Percentiles rank a stretch among this genome's conserved stretches.
These are phyloP conservation scores for Potamarius usumacintae DNA, from an alignment of 2,113 vertebrate species.

Conservation along the genomic window DNA sequence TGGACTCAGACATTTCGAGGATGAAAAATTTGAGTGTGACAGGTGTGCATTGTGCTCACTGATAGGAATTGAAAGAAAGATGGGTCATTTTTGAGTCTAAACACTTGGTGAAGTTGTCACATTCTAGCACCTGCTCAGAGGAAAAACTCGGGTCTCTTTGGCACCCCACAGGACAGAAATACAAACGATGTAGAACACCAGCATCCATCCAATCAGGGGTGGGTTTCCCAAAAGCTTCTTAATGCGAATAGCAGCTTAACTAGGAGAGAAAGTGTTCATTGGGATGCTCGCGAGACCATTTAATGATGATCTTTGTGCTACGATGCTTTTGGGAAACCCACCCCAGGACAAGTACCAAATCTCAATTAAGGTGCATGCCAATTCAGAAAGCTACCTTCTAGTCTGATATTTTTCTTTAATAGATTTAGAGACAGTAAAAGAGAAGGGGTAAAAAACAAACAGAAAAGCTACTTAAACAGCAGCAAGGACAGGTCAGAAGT, in stretches of 20 bases:
- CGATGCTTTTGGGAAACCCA: no score
- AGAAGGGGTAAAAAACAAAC: background rate
- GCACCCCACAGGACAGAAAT: background rate
- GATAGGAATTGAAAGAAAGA: background rate
- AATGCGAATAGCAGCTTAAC: no score
- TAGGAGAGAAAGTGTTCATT: no score
- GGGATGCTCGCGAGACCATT: no score
- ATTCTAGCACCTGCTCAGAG: background rate
- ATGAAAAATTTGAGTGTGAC: background rate
- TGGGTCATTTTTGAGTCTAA: background rate
- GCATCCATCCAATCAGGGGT: background rate
- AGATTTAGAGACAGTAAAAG: background rate
- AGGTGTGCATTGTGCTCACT: background rate
- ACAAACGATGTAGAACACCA: conserved; percentile 1
- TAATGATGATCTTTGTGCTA: no score
- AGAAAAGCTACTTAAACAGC: background rate
- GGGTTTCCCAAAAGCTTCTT: no score
- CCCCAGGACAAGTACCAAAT: no score
- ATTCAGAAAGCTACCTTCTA: background rate
- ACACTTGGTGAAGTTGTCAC: background rate
- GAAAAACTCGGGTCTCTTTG: background rate
- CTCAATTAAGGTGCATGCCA: background rate
- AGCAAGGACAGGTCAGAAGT: background rate
- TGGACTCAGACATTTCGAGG: background rate
- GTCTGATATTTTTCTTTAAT: background rate